These are phyloP conservation scores for Ruditapes philippinarum DNA, from an alignment of 1,140 invertebrate genomes.

Conservation along the genomic window DNA sequence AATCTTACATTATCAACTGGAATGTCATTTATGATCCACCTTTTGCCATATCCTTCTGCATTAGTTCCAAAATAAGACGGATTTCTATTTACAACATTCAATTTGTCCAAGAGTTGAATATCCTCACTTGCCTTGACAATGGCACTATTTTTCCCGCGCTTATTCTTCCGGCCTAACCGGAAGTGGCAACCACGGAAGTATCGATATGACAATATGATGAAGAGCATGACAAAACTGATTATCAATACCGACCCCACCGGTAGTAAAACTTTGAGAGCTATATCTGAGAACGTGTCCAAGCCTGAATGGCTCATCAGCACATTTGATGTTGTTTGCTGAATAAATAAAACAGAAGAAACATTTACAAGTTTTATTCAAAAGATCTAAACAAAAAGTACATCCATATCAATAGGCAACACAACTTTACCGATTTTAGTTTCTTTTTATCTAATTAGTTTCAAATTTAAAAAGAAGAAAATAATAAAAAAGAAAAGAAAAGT, in stretches of 20 bases:
- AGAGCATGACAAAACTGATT: conserved; percentile 58
- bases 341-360: neutral
- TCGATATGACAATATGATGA: conserved; percentile 66
- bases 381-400: too few species aligned
- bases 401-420: too few species aligned
- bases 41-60: conserved; percentile 60
- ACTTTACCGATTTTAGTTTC: too few species aligned
- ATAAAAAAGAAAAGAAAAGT: too few species aligned
- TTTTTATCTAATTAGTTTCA: too few species aligned
- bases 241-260: conserved; percentile 61
- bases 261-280: conserved; percentile 43
- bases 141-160: conserved; percentile 63
- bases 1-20: conserved; percentile 90
- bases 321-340: neutral
- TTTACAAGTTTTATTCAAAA: too few species aligned
- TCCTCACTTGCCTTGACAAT: conserved; percentile 79
- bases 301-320: conserved; percentile 1
- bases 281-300: neutral
- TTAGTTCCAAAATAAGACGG: conserved; percentile 79
- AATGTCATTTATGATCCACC: conserved; percentile 74
- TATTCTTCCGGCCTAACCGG: neutral
- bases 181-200: too few species aligned
- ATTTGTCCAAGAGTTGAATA: conserved; percentile 80
- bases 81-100: conserved; percentile 84
- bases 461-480: too few species aligned